These are phyloP conservation scores for Bolborhynchus lineola DNA, from an alignment of 2,113 vertebrate species.

Conservation along the genomic window DNA sequence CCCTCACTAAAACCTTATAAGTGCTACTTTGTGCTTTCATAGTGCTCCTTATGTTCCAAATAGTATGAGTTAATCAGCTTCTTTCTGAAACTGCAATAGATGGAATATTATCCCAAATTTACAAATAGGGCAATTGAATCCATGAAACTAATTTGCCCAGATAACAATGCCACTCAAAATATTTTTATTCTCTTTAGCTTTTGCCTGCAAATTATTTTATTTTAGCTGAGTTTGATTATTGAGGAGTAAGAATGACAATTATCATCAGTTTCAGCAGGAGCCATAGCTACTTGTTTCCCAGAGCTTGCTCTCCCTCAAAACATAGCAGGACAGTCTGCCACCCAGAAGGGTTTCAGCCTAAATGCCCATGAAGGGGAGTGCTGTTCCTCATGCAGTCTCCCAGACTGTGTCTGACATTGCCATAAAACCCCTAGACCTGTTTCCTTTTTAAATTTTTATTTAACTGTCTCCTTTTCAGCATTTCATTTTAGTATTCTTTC, in stretches of 20 bases:
- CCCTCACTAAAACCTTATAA: neutral
- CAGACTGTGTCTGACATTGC: neutral
- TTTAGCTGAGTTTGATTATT: neutral
- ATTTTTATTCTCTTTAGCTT: neutral
- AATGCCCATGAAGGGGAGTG: neutral
- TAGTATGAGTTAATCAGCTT: neutral
- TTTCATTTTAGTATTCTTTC: neutral
- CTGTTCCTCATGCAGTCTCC: neutral
- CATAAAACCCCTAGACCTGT: neutral
- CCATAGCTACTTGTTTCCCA: neutral
- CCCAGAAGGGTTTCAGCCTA: neutral
- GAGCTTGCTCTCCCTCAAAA: neutral
- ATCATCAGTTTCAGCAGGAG: neutral
- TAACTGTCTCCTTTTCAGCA: neutral
- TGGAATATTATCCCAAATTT: neutral
- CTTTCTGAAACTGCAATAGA: neutral
- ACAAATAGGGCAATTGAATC: neutral
- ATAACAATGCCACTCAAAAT: neutral
- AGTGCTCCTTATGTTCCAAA: neutral
- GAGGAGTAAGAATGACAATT: neutral
- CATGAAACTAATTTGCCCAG: conserved; percentile 3
- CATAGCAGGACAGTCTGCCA: neutral
- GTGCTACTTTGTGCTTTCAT: neutral
- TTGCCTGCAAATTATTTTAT: neutral
- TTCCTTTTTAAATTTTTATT: neutral